A percentile compares a stretch with the other conserved stretches of the same genome.
Evolutionary conservation across 2,113 vertebrate species (phyloP).

Genomic region (Lampris incognitus): DNA sequence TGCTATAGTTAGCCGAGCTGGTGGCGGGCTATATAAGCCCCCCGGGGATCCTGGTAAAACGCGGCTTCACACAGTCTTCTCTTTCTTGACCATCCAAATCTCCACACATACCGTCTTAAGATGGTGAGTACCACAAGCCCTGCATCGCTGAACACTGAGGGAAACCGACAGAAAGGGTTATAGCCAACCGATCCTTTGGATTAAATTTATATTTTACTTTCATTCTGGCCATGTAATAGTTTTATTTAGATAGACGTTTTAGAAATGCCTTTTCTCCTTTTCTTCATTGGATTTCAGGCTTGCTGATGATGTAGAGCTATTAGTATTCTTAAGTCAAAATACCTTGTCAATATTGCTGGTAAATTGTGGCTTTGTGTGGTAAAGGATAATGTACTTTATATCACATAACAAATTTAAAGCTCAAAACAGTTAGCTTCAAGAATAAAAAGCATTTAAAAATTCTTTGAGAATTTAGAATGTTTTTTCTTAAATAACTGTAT

Average conservation of each 20-base stretch:
- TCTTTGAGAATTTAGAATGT: no score
- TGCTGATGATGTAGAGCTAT: constrained; percentile 5
- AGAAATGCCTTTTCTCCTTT: neutral
- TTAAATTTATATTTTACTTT: constrained; percentile 31
- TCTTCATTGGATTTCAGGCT: neutral
- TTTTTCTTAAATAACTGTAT: no score
- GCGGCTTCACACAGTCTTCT: constrained; percentile 82
- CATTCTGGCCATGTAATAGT: neutral
- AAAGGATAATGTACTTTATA: neutral
- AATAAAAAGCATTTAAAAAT: neutral
- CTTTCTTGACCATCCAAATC: constrained; percentile 77
- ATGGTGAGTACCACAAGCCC: constrained; percentile 83
- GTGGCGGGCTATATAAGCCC: constrained; percentile 79
- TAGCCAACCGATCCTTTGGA: constrained; percentile 38
- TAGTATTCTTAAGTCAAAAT: constrained; percentile 7
- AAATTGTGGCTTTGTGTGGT: neutral
- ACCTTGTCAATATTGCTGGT: neutral
- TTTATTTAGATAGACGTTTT: constrained; percentile 22
- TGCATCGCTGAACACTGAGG: constrained; percentile 46
- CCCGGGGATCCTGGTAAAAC: constrained; percentile 38
- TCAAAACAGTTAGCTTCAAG: neutral
- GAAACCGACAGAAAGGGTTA: constrained; percentile 27
- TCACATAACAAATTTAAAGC: neutral
- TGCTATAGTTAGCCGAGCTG: constrained; percentile 82
- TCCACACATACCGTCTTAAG: constrained; percentile 76